phyloP scores from a whole-genome alignment of 1,140 invertebrate species.

The Hormaphis cornu region DNA sequence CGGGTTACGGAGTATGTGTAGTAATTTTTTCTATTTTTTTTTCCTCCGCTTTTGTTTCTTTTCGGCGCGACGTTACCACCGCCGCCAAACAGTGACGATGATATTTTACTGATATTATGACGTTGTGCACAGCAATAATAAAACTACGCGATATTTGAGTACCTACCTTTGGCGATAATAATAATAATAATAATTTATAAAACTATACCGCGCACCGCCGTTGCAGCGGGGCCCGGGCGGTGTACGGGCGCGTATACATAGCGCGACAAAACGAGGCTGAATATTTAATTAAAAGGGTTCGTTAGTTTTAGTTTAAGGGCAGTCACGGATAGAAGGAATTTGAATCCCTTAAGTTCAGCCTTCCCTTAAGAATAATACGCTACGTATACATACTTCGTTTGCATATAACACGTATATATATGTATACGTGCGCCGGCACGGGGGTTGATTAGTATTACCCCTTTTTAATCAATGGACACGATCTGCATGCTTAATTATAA shows the following conservation, averaged over 20 bases:
- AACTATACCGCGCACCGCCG: neutral
- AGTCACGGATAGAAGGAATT: constrained; percentile 33
- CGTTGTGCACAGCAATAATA: too few relatives aligned
- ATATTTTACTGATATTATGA: neutral
- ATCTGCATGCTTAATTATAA: constrained; percentile 33
- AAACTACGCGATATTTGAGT: too few relatives aligned
- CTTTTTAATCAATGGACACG: constrained; percentile 33
- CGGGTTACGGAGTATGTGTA: too few relatives aligned
- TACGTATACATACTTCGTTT: constrained; percentile 33
- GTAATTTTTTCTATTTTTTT: constrained; percentile 10
- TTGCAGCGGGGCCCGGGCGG: neutral
- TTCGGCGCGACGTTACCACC: neutral
- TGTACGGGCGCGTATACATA: neutral
- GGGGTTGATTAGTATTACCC: constrained; percentile 32
- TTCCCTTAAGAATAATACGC: constrained; percentile 32
- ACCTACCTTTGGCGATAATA: constrained; percentile 21
- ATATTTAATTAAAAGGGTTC: constrained; percentile 33
- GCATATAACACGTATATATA: constrained; percentile 15
- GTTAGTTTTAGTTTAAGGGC: constrained; percentile 33
- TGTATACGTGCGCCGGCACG: too few relatives aligned
- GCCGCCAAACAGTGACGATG: too few relatives aligned
- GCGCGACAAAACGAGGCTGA: constrained; percentile 25
- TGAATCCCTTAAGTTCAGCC: constrained; percentile 33
- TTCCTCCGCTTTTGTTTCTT: constrained; percentile 23
- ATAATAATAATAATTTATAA: neutral